Base-by-base conservation (phyloP, 2,888 invertebrate species). In the Chrysolina haemoptera region DNA sequence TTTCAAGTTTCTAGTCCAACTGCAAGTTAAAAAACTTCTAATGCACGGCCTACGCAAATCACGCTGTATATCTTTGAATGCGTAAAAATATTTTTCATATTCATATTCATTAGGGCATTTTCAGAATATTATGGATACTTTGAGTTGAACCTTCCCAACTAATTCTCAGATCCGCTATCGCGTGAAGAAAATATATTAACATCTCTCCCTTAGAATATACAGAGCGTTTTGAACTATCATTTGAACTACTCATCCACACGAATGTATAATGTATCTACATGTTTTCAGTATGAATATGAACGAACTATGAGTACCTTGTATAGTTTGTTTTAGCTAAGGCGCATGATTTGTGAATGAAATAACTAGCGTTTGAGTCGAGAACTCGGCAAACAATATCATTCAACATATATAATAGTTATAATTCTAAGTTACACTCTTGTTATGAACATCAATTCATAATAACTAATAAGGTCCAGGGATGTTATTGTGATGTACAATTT, bases 321-420 rank as follows among this genome's bases (percentile, higher is more conserved):
- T 59, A 65, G 68, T 68, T 53, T 53, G 43, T 62, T 46, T 62
- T 46, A 69, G 68, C 69, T 73, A 73, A 73, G 73, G 73, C 73
- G 73, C 50, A 70, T 73, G 70, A 73, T 66, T 73, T 43, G 69
- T 70, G 62, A 70, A 68, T 65, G 62, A 66, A 59, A 59, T 41
- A 50, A 40, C 55, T 68, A 68, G 48, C 22, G 53, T 50, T 68
- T 20, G 20, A 62, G 50, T 48, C 27, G 22, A 12, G 35, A 43
- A 68, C 18, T 27, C 16, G 41, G 62, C 50, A 76, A 76, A 70
- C 71, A 70, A 74, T 74, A 76, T 68, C 76, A 76, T 74, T 76
- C 50, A 70, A 74, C 76, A 74, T 74, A 74, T 68, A 65, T 46
- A 46, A n/a, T 14, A 75, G 65, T 50, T 16, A 12, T 66, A 40